Conservation (phyloP, 2,797 vertebrate species). For the Helicolenus hilgendorfi region DNA sequence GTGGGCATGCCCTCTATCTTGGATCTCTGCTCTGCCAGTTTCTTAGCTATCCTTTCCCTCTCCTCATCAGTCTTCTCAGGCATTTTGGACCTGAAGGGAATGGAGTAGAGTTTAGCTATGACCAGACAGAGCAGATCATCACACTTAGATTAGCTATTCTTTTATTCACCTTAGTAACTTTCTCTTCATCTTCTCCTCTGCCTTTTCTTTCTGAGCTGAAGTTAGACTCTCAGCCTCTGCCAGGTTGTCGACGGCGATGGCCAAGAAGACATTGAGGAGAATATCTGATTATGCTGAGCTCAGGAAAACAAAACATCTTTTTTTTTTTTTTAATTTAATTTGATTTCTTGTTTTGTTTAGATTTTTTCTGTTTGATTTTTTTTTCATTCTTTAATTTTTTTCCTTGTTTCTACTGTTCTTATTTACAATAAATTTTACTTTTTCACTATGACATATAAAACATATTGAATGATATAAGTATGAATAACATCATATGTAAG, state of each 20-base stretch:
- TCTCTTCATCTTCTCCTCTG: conserved; percentile 92
- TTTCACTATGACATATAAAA: too few species aligned
- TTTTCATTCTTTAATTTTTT: too few species aligned
- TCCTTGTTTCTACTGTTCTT: not conserved
- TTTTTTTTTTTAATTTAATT: too few species aligned
- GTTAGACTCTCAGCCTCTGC: conserved; percentile 97
- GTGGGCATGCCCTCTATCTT: conserved; percentile 96
- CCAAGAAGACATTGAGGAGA: conserved; percentile 98
- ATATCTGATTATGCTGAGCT: conserved; percentile 90
- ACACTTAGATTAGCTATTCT: not conserved
- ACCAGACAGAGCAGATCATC: not conserved
- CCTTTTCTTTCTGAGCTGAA: conserved; percentile 96
- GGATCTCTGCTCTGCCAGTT: conserved; percentile 94
- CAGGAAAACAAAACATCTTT: conserved; percentile 70
- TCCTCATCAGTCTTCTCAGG: conserved; percentile 96
- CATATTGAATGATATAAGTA: too few species aligned
- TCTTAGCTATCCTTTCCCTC: conserved; percentile 93
- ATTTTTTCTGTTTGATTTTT: too few species aligned
- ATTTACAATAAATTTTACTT: too few species aligned
- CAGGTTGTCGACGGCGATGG: conserved; percentile 98
- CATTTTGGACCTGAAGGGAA: conserved; percentile 88
- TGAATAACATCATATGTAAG: too few species aligned
- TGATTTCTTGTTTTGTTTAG: too few species aligned
- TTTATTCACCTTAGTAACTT: conserved; percentile 92
- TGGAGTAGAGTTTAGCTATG: not conserved